Evolutionary conservation across 1,140 invertebrate genomes (phyloP), one percentile per base, ranked within the genome.

Genomic region (Uloborus diversus): DNA sequence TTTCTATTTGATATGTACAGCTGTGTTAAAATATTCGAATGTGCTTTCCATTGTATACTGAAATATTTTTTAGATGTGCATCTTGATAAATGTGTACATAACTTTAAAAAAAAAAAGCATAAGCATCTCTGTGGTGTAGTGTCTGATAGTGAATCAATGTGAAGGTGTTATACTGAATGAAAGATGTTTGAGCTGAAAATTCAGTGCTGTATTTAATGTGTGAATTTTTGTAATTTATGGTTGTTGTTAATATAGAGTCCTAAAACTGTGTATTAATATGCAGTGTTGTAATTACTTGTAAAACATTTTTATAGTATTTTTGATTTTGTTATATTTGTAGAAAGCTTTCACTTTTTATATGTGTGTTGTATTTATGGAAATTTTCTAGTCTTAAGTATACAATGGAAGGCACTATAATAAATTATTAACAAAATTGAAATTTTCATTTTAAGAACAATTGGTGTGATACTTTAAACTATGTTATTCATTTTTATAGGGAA

Each of bases 301-400:
- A 66, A 20, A 79, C 76, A 59, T 66, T 79, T 79, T 79, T 79
- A 79, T 79, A 69, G 51, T 68, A 69, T 79, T 79, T 79, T 79
- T 69, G 65, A 79, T 79, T 79, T 79, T 79, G 76, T 79, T 79
- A 79, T 69, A 79, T 79, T 68, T 79, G 49, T 79, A 79, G 76
- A 79, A 79, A 79, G 76, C 64, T 79, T 79, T 79, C 76, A 49
- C 64, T 79, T 79, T 79, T 79, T 79, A 79, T 79, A 79, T 79
- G 32, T 79, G 42, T 79, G 28, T 69, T 79, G 47, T 79, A 68
- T 79, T 69, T 79, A 69, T 79, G 75, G 33, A n/a, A 37, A 56
- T 79, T 78, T 79, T 79, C 76, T 79, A 79, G 76, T 79, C 76
- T 79, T 27, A 51, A 47, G 65, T 68, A 79, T 79, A 37, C 49